phyloP scores from a whole-genome alignment of 2,797 vertebrate species.

The Pteropus rufus region DNA sequence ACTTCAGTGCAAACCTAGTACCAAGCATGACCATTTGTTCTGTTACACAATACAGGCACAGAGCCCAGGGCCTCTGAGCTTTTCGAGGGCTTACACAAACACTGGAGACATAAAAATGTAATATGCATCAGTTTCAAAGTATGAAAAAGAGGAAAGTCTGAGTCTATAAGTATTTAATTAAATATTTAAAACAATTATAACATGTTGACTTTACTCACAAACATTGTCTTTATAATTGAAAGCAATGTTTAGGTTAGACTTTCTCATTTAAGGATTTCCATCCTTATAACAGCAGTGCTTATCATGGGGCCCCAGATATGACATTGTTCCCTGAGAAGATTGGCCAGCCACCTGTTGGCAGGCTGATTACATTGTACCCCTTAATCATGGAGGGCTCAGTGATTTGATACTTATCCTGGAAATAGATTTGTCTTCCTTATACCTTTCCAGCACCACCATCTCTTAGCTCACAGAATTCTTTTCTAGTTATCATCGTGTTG shows the following conservation, averaged over 20 bases:
- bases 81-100: background rate
- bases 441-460: no score
- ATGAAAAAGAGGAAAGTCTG: background rate
- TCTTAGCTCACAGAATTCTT: no score
- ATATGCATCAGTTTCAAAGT: background rate
- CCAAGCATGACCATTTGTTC: background rate
- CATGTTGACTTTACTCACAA: background rate
- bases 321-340: no score
- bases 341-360: no score
- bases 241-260: background rate
- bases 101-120: background rate
- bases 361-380: no score
- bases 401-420: no score
- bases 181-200: slow-evolving; percentile 10
- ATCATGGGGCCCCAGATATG: no score
- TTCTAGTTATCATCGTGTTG: no score
- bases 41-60: background rate
- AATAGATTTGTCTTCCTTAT: no score
- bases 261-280: background rate
- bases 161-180: background rate
- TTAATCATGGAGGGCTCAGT: no score
- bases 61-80: background rate
- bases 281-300: no score
- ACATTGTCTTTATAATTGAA: background rate
- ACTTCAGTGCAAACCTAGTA: background rate